phyloP scores from a whole-genome alignment of 2,888 invertebrate genomes.

The Nomada flava region DNA sequence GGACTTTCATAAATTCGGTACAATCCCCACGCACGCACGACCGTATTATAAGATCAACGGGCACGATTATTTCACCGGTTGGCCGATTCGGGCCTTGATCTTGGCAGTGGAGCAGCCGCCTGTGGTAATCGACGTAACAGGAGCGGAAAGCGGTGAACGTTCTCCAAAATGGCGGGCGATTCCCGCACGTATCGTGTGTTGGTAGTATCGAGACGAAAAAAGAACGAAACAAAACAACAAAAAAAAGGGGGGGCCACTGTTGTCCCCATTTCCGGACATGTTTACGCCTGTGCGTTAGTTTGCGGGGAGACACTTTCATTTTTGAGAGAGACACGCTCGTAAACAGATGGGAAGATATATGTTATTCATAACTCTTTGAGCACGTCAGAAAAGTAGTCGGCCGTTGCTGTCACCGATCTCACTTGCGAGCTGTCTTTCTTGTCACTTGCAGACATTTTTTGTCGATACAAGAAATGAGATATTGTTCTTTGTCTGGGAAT shows the following conservation, averaged over 20 bases:
- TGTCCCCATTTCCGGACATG: conserved; percentile 64
- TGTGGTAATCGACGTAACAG: conserved; percentile 22
- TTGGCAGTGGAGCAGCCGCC: conserved; percentile 42
- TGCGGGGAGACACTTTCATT: conserved; percentile 68
- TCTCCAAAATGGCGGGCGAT: conserved; percentile 11
- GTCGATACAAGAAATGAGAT: neutral
- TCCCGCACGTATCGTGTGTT: too few species aligned
- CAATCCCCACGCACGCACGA: neutral
- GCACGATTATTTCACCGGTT: neutral
- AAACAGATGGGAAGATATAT: conserved; percentile 39
- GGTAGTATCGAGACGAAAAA: conserved; percentile 3
- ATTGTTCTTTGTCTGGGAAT: neutral
- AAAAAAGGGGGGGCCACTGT: conserved; percentile 37
- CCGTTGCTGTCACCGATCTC: neutral
- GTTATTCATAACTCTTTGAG: conserved; percentile 8
- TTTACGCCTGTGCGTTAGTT: conserved; percentile 47
- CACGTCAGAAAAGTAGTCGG: neutral
- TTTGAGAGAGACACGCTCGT: conserved; percentile 60
- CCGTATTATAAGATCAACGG: conserved; percentile 8
- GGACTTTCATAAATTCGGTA: conserved; percentile 23
- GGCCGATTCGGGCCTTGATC: conserved; percentile 44
- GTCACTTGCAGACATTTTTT: too few species aligned
- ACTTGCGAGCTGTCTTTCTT: neutral
- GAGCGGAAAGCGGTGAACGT: conserved; percentile 10
- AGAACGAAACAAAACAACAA: conserved; percentile 18